These are phyloP conservation scores for Dasypogon diadema DNA, from an alignment of 2,888 invertebrate species.

Conservation along the genomic window DNA sequence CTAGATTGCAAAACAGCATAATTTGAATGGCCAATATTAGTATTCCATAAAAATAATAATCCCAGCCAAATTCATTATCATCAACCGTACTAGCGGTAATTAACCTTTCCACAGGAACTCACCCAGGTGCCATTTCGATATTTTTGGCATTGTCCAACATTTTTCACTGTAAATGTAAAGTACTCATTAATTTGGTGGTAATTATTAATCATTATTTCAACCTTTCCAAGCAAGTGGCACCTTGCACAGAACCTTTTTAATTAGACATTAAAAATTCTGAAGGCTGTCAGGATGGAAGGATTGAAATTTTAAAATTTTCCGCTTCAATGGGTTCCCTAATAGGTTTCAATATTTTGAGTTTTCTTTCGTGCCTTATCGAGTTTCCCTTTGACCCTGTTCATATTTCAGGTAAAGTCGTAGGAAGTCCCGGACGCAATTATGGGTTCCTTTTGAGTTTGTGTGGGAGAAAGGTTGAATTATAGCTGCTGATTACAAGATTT, in stretches of 20 bases:
- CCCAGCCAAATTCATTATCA: too few relatives aligned
- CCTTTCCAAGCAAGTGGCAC: neutral
- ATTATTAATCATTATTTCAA: slow-evolving; percentile 33
- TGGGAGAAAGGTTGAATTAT: slow-evolving; percentile 28
- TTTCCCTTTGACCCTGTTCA: slow-evolving; percentile 21
- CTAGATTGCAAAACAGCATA: too few relatives aligned
- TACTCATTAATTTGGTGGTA: too few relatives aligned
- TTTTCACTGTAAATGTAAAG: too few relatives aligned
- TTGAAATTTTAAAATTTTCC: neutral
- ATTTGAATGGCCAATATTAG: too few relatives aligned
- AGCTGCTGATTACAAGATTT: neutral
- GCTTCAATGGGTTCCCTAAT: neutral
- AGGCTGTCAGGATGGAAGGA: neutral
- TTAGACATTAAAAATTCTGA: slow-evolving; percentile 25
- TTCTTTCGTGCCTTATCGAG: slow-evolving; percentile 19
- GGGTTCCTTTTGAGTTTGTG: neutral
- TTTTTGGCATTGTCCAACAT: too few relatives aligned
- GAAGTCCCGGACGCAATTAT: neutral
- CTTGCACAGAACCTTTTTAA: slow-evolving; percentile 20
- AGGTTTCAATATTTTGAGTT: neutral
- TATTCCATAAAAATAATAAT: too few relatives aligned
- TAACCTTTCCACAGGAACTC: too few relatives aligned
- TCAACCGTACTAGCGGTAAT: too few relatives aligned
- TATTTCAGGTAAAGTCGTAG: slow-evolving; percentile 2
- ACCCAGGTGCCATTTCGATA: too few relatives aligned